Percentiles rank a stretch among this genome's conserved stretches.
Evolutionary conservation across 64 coral and sea anemone species (phyloP).

Genomic region (Orbicella faveolata): DNA sequence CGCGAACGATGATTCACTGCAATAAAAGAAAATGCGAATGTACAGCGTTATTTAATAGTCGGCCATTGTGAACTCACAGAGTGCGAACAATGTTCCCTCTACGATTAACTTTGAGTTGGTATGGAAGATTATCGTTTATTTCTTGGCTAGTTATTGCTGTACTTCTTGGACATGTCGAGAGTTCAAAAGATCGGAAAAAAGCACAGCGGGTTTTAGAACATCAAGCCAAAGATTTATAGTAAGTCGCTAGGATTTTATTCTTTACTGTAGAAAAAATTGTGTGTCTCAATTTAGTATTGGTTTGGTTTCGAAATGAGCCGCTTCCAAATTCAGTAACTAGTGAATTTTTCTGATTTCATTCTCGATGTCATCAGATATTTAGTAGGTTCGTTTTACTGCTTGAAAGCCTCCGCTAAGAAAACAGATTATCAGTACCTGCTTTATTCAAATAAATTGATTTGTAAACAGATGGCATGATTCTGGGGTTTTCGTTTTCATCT

Average conservation of each 20-base stretch:
- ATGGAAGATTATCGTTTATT: not conserved
- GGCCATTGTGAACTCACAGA: not conserved
- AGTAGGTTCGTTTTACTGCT: not conserved
- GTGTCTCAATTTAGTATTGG: too few species aligned
- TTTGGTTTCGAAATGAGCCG: not conserved
- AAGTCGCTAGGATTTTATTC: not conserved
- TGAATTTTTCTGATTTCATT: not conserved
- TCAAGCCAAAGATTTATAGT: conserved; percentile 12
- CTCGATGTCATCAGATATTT: not conserved
- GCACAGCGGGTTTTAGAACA: conserved; percentile 10
- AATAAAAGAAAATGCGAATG: not conserved
- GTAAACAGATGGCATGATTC: too few species aligned
- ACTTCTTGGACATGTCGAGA: not conserved
- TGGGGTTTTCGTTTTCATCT: too few species aligned
- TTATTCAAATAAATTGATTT: too few species aligned
- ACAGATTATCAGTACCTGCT: not conserved
- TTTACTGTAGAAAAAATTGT: too few species aligned
- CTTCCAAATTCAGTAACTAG: not conserved
- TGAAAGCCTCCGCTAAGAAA: not conserved
- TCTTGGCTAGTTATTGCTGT: not conserved
- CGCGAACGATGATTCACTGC: not conserved
- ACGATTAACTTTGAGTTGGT: not conserved
- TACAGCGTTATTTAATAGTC: not conserved
- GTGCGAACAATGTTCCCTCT: not conserved
- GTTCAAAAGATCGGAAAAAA: not conserved